Percentiles rank a stretch among this genome's conserved stretches.
These are phyloP conservation scores for Dendropsophus ebraccatus DNA, from an alignment of 2,113 vertebrate genomes.

Conservation along the genomic window DNA sequence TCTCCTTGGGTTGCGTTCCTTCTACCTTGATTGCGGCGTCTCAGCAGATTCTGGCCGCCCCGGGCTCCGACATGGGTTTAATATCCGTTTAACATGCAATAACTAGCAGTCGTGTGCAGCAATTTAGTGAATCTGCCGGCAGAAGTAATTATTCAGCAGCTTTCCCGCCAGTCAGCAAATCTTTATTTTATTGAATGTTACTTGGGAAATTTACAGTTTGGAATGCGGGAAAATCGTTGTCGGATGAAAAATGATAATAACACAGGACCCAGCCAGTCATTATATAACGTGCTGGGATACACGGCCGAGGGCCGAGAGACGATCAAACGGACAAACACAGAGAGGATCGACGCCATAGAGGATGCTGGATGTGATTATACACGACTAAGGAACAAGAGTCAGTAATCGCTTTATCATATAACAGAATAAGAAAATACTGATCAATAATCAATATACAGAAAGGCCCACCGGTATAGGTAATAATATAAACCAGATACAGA, in stretches of 20 bases:
- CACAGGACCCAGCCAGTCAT: background rate
- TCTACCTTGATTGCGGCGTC: constrained; percentile 13
- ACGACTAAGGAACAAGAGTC: background rate
- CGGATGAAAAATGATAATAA: constrained; percentile 37
- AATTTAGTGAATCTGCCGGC: constrained; percentile 30
- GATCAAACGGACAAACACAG: background rate
- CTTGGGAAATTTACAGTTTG: constrained; percentile 39
- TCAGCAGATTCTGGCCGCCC: constrained; percentile 4
- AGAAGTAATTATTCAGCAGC: constrained; percentile 39
- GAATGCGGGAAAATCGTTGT: constrained; percentile 48
- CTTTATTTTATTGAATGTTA: constrained; percentile 45
- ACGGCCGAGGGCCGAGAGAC: background rate
- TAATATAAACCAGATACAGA: too few relatives aligned
- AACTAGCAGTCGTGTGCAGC: background rate
- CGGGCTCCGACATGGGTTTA: constrained; percentile 18
- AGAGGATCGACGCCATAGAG: too few relatives aligned
- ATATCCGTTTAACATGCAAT: constrained; percentile 50
- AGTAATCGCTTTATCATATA: background rate
- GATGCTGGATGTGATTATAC: too few relatives aligned
- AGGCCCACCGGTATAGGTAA: background rate
- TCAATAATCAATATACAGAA: background rate
- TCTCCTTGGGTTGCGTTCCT: background rate
- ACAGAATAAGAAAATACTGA: background rate
- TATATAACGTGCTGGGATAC: background rate
- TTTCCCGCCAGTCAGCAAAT: constrained; percentile 44